These are phyloP conservation scores for Dendrolimus pini DNA, from an alignment of 2,888 invertebrate genomes.

Conservation along the genomic window DNA sequence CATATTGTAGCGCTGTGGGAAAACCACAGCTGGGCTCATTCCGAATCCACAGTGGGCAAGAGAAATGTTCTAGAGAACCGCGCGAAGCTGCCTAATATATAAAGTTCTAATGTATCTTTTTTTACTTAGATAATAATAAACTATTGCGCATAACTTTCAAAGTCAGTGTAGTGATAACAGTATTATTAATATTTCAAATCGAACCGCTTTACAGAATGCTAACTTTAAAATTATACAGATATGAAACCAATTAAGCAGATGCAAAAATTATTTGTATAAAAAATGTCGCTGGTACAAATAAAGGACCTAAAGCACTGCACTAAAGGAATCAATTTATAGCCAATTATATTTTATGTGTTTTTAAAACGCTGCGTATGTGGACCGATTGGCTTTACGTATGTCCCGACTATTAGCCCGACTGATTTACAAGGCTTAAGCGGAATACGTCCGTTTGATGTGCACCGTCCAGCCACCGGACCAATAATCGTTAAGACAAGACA, in stretches of 20 bases:
- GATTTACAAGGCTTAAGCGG: slow-evolving; percentile 56
- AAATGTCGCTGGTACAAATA: neutral
- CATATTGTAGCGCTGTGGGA: no score
- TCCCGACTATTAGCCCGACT: slow-evolving; percentile 40
- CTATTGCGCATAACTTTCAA: no score
- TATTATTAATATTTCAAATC: no score
- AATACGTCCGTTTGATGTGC: slow-evolving; percentile 39
- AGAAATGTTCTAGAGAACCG: no score
- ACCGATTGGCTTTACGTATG: slow-evolving; percentile 22
- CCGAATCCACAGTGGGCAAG: no score
- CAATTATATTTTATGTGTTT: neutral
- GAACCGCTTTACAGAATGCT: no score
- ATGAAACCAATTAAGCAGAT: neutral
- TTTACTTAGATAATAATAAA: no score
- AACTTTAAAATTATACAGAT: neutral
- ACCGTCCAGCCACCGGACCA: slow-evolving; percentile 45
- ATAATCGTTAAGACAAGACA: slow-evolving; percentile 66
- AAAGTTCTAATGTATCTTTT: no score
- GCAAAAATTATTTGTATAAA: neutral
- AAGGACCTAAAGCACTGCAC: neutral
- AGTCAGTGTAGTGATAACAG: no score
- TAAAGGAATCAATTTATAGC: neutral
- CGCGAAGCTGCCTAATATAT: no score
- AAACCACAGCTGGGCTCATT: no score
- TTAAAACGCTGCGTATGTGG: neutral